These are phyloP conservation scores for Eilema depressum DNA, from an alignment of 2,888 invertebrate genomes.

Conservation along the genomic window DNA sequence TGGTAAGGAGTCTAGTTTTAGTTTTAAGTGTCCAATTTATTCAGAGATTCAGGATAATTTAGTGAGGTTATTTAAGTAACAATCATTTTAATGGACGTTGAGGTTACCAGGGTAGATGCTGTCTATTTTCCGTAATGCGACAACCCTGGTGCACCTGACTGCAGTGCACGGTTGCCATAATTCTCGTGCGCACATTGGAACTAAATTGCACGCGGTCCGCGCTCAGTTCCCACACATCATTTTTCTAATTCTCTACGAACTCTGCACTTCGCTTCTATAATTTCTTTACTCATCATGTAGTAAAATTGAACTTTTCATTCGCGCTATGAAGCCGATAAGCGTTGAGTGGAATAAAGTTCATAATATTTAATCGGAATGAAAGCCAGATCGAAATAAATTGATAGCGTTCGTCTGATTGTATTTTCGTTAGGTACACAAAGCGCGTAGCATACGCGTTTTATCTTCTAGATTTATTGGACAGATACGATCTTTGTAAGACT, in stretches of 20 bases:
- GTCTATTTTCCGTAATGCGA: constrained; percentile 13
- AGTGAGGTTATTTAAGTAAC: constrained; percentile 25
- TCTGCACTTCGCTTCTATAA: constrained; percentile 69
- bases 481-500: constrained; percentile 79
- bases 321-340: constrained; percentile 47
- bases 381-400: constrained; percentile 62
- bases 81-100: constrained; percentile 5
- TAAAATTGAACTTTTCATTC: constrained; percentile 33
- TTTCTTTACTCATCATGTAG: constrained; percentile 41
- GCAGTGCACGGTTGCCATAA: constrained; percentile 77
- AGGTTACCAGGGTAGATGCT: constrained; percentile 7
- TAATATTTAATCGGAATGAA: constrained; percentile 59
- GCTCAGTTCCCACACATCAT: constrained; percentile 81
- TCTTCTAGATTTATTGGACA: constrained; percentile 82
- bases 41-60: constrained; percentile 33
- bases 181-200: constrained; percentile 76
- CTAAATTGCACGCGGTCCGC: constrained; percentile 74
- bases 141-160: constrained; percentile 69
- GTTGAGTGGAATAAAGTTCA: constrained; percentile 54
- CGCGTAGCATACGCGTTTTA: constrained; percentile 64
- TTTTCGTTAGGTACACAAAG: constrained; percentile 64
- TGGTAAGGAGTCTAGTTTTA: constrained; percentile 47
- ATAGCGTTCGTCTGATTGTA: constrained; percentile 61
- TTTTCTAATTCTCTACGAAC: constrained; percentile 76
- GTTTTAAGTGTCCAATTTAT: constrained; percentile 35